These are phyloP conservation scores for Rhagoletis pomonella DNA, from an alignment of 1,140 invertebrate genomes.

Conservation along the genomic window DNA sequence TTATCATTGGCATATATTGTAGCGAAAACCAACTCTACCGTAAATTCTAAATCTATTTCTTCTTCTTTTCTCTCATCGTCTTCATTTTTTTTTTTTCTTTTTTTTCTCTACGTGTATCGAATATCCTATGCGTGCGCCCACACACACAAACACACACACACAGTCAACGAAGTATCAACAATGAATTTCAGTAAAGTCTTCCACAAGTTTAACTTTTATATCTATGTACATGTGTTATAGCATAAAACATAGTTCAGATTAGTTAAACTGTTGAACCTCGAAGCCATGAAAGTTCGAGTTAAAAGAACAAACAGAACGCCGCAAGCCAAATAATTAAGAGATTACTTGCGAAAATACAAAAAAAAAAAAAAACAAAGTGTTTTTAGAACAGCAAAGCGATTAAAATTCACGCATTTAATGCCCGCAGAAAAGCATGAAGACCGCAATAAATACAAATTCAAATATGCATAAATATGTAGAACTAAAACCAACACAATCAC, in stretches of 20 bases:
- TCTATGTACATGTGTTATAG: neutral
- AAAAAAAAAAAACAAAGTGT: neutral
- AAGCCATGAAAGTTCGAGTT: neutral
- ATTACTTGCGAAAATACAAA: neutral
- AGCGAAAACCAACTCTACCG: conserved; percentile 3
- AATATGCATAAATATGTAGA: neutral
- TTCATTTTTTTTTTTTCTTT: neutral
- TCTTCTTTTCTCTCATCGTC: conserved; percentile 38
- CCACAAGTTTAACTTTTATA: conserved; percentile 4
- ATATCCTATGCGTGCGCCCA: neutral
- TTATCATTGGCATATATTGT: conserved; percentile 41
- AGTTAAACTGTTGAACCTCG: neutral
- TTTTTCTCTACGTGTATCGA: conserved; percentile 32
- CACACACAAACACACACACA: neutral
- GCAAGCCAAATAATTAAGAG: neutral
- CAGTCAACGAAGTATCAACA: conserved; percentile 20
- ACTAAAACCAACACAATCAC: neutral
- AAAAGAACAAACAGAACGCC: neutral
- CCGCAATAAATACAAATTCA: conserved; percentile 46
- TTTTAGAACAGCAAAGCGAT: conserved; percentile 1
- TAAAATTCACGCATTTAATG: neutral
- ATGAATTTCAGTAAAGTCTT: conserved; percentile 50
- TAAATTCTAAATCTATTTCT: conserved; percentile 27
- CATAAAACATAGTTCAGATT: neutral
- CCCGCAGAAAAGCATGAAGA: conserved; percentile 29